Evolutionary conservation across 2,888 invertebrate genomes (phyloP).

Genomic region (Elysia crispata): DNA sequence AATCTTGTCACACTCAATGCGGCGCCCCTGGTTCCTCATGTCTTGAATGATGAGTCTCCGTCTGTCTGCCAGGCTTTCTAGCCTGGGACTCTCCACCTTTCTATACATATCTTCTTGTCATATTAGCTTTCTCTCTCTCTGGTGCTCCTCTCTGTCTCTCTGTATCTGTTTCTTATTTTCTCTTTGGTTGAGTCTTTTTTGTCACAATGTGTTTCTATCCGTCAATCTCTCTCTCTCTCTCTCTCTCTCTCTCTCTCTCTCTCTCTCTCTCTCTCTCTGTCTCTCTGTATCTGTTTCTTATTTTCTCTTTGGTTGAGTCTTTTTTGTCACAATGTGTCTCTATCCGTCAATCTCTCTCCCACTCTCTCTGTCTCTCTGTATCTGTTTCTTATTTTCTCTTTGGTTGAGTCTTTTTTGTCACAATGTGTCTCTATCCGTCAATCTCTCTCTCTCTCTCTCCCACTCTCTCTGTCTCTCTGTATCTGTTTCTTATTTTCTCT

Average conservation of each 20-base stretch:
- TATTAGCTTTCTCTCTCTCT: not conserved
- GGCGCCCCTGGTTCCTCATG: too few relatives aligned
- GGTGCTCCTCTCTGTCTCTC: not conserved
- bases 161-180: not conserved
- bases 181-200: not conserved
- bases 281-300: not conserved
- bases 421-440: not conserved
- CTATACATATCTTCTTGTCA: too few relatives aligned
- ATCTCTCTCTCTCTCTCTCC: conserved; percentile 26
- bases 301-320: not conserved
- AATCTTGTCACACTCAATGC: too few relatives aligned
- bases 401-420: too few relatives aligned
- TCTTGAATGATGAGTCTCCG: too few relatives aligned
- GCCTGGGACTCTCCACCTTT: too few relatives aligned
- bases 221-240: not conserved
- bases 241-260: conserved; percentile 6
- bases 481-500: not conserved
- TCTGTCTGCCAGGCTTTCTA: too few relatives aligned
- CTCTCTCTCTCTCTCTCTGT: conserved; percentile 13
- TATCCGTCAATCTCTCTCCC: too few relatives aligned
- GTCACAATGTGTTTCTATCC: too few relatives aligned
- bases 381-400: too few relatives aligned
- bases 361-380: too few relatives aligned
- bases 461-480: not conserved
- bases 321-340: too few relatives aligned